Percentiles rank a stretch among this genome's conserved stretches.
Conservation (phyloP, 2,797 vertebrate genomes). For the Coregonus suidteri region DNA sequence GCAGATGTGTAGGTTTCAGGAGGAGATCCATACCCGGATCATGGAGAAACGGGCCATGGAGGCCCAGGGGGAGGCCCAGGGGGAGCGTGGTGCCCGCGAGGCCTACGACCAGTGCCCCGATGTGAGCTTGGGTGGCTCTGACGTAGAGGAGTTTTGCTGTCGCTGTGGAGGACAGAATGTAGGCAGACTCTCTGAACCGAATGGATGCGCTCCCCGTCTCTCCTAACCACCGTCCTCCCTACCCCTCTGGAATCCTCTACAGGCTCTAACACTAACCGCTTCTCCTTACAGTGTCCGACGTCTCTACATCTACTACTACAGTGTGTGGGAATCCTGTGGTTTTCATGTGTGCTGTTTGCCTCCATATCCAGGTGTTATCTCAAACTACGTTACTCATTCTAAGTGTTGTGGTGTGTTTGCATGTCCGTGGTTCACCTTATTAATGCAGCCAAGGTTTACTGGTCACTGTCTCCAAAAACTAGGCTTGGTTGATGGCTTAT, state of each 20-base stretch:
- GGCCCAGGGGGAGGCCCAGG: slow-evolving; percentile 60
- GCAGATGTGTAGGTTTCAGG: slow-evolving; percentile 98
- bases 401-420: slow-evolving; percentile 51
- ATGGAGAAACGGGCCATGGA: slow-evolving; percentile 88
- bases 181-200: slow-evolving; percentile 71
- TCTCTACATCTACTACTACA: neutral
- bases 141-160: slow-evolving; percentile 68
- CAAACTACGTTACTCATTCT: neutral
- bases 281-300: slow-evolving; percentile 22
- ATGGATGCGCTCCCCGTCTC: neutral
- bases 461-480: slow-evolving; percentile 39
- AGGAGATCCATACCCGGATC: slow-evolving; percentile 95
- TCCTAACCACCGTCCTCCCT: slow-evolving; percentile 4
- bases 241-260: slow-evolving; percentile 7
- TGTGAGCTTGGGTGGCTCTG: slow-evolving; percentile 59
- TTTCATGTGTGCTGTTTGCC: neutral
- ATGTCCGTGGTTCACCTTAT: slow-evolving; percentile 53
- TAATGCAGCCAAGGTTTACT: slow-evolving; percentile 57
- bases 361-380: neutral
- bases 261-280: slow-evolving; percentile 36
- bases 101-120: slow-evolving; percentile 56
- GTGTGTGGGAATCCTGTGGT: slow-evolving; percentile 11
- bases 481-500: neutral
- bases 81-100: slow-evolving; percentile 61
- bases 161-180: slow-evolving; percentile 84